Evolutionary conservation across 2,888 invertebrate species (phyloP).

Genomic region (Drosophila mimica): DNA sequence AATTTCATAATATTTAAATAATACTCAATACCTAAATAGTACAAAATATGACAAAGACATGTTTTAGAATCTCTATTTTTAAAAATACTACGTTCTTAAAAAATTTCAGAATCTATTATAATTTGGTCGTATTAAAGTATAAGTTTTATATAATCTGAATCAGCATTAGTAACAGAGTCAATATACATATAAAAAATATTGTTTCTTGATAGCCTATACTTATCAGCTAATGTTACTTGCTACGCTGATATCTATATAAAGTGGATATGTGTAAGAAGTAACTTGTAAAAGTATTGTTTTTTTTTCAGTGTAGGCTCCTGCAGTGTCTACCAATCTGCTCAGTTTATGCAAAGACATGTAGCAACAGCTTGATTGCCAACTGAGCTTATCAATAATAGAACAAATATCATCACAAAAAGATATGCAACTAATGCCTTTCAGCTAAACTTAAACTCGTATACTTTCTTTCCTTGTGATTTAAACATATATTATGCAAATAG

Average conservation of each 20-base stretch:
- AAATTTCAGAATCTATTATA: background rate
- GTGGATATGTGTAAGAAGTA: background rate
- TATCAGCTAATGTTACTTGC: background rate
- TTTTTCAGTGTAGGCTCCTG: background rate
- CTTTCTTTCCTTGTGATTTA: background rate
- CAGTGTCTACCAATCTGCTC: conserved; percentile 23
- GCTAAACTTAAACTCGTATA: no score
- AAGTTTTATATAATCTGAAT: background rate
- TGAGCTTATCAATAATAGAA: background rate
- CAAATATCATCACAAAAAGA: conserved; percentile 1
- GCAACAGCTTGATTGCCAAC: background rate
- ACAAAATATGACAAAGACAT: background rate
- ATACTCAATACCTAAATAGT: background rate
- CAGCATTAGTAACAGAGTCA: background rate
- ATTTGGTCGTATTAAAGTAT: background rate
- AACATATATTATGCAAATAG: background rate
- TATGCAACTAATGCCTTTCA: background rate
- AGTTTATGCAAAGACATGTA: conserved; percentile 36
- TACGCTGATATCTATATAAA: background rate
- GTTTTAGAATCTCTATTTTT: background rate
- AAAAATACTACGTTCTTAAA: background rate
- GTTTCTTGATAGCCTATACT: background rate
- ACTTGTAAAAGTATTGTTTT: background rate
- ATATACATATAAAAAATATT: background rate
- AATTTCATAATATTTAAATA: background rate